Percentiles rank a stretch among this genome's conserved stretches.
phyloP scores from a whole-genome alignment of 2,888 invertebrate genomes.

The Aelia acuminata region DNA sequence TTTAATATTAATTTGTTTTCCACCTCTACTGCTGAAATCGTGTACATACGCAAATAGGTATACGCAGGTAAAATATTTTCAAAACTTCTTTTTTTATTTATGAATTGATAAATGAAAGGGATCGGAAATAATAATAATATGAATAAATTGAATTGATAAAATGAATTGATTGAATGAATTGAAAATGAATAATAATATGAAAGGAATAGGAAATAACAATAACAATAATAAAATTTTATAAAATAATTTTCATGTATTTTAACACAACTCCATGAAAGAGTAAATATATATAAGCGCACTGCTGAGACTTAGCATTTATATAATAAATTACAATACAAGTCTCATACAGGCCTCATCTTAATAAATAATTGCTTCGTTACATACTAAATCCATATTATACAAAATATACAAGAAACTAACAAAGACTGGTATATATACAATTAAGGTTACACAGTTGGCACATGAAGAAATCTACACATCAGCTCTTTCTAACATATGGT shows the following conservation, averaged over 20 bases:
- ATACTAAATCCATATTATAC: constrained; percentile 49
- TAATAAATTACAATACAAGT: neutral
- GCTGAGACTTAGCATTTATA: neutral
- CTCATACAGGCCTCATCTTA: constrained; percentile 5
- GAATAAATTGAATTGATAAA: too few species aligned
- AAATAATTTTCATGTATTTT: constrained; percentile 56
- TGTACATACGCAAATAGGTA: too few species aligned
- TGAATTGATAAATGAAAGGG: too few species aligned
- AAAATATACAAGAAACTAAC: constrained; percentile 57
- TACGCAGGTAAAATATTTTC: too few species aligned
- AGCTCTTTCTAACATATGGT: neutral
- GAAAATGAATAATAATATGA: too few species aligned
- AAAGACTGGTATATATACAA: constrained; percentile 41
- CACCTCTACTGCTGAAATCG: too few species aligned
- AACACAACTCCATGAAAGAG: constrained; percentile 52
- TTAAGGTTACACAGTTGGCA: neutral
- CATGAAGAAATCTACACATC: constrained; percentile 10
- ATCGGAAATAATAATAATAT: too few species aligned
- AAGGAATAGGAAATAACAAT: neutral
- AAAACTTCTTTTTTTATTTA: too few species aligned
- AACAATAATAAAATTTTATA: neutral
- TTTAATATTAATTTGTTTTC: too few species aligned
- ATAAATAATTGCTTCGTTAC: constrained; percentile 47
- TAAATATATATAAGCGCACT: constrained; percentile 13
- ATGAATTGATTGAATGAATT: too few species aligned